Base-by-base conservation (phyloP, 2,797 vertebrate genomes). In the Microchirus variegatus region DNA sequence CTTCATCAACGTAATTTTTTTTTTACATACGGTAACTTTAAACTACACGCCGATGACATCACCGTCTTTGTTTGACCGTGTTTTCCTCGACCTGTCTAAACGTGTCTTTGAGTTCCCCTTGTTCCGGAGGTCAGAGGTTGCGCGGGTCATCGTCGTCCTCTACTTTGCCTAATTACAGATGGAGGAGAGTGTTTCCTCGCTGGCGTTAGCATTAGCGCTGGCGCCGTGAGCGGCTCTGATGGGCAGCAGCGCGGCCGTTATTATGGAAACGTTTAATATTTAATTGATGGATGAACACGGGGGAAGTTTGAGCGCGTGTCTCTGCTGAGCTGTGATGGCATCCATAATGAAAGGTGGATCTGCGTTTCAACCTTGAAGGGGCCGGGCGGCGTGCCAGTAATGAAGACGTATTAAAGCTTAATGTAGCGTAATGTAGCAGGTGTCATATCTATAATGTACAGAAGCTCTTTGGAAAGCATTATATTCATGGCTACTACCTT, bases 391-490 rank as follows among this genome's bases (percentile, higher is more conserved):
- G 87, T 94, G 95, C 96, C 97, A 97, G 96, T 98, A 99, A 99
- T 99, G 96, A 98, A 99, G 97, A 98, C 93, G 90, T 96, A 99
- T 98, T 95, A 98, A 96, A 96, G 92, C 96, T 98, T 98, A 98
- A 99, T 99, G 97, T 92, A 97, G 95, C 96, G 96, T 98, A 98
- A 99, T 98, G 96, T 96, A 98, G 97, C 97, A 97, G 95, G 95
- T 98, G 97, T 96, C 96, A 95, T 95, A 96, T 96, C 93, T 94
- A 93, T 97, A 96, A 97, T 96, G 97, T 97, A 95, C 94, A 94
- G 94, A 96, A 95, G 95, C 97, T 98, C 94, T 98, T 98, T 96
- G 94, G 94, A 96, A 98, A 96, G 95, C 96, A 96, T 98, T 98
- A 97, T 97, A 96, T 96, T 96, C 96, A 95, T 96, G 92, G 94